These are phyloP conservation scores for Gymnopithys bicolor DNA, from an alignment of 2,797 vertebrate species.

Conservation along the genomic window DNA sequence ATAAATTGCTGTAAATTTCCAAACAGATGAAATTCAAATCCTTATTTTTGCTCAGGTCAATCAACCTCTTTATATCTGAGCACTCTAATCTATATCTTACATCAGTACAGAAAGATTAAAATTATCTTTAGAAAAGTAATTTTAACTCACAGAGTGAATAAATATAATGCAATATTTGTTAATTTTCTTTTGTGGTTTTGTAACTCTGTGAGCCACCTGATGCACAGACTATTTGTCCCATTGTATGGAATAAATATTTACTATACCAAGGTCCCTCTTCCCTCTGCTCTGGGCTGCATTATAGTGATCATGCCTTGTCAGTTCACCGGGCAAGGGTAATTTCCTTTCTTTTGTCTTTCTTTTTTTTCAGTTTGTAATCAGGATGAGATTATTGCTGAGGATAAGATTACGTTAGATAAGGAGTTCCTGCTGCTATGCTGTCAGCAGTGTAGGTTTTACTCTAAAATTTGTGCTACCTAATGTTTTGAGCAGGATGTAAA, in stretches of 20 bases:
- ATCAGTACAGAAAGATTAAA: not conserved
- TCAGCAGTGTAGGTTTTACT: not conserved
- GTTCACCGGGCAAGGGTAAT: not conserved
- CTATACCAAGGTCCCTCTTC: not conserved
- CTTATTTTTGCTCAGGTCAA: not conserved
- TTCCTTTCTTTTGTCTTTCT: not conserved
- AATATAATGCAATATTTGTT: not conserved
- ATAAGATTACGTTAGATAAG: not conserved
- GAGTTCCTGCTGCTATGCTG: not conserved
- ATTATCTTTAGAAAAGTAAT: not conserved
- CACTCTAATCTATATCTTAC: not conserved
- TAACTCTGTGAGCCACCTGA: not conserved
- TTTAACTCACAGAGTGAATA: not conserved
- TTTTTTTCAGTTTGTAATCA: not conserved
- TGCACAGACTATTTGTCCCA: not conserved
- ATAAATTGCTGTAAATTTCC: not conserved
- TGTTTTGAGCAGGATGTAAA: not conserved
- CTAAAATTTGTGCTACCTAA: not conserved
- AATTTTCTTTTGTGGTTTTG: not conserved
- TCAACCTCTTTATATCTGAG: not conserved
- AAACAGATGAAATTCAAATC: not conserved
- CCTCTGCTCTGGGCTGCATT: not conserved
- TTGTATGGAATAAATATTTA: not conserved
- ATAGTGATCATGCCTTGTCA: not conserved
- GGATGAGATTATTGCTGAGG: not conserved